Base-by-base conservation (phyloP, 1,140 invertebrate species). In the Drosophila repletoides region DNA sequence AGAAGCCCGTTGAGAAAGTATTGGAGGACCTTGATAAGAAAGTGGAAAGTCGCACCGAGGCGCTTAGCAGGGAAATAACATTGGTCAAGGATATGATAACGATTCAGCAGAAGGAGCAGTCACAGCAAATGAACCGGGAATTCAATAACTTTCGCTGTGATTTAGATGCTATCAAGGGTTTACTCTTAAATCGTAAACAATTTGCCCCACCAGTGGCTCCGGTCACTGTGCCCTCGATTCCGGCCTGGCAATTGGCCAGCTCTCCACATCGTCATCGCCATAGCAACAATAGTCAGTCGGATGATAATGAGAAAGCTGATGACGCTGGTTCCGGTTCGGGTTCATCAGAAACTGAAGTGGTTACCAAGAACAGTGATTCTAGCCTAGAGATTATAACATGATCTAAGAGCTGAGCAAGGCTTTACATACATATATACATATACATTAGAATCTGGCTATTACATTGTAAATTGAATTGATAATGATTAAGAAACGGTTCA, bases 181-280 rank as follows among this genome's bases (percentile, higher is more conserved):
- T 96, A 65, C 90, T 95, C 36, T 90, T 96, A 17, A 95, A 94
- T 79, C 94, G 94, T 70, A 95, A 95, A 89, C 94, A 95, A 90
- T 95, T 95, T 86, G 94, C 95, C 10, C 90, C 92, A 0, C 90
- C 93, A 3, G 64, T 88, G 10, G 61, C 72, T 2, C 92, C 93
- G 1, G 93, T 94, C 6, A 24, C 81, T n/a, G 71, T 87, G 17
- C 94, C 94, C 5, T 95, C 94, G 1, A 95, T 95, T 61, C 95
- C 95, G 17, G 92, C 94, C 5, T 96, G 95, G 95, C 95, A 95
- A 88, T 91, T 95, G 28, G 91, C 93, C 12, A 66, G 88, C 3
- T 74, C 88, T 2, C 87, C 88, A 1, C 87, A 70, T 34, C 81
- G 68, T 33, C 79, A 81, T 29, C 79, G 61, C 21, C 72, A 73